Percentiles rank a stretch among this genome's conserved stretches.
Evolutionary conservation across 2,888 invertebrate genomes (phyloP).

Genomic region (Conops quadrifasciatus): DNA sequence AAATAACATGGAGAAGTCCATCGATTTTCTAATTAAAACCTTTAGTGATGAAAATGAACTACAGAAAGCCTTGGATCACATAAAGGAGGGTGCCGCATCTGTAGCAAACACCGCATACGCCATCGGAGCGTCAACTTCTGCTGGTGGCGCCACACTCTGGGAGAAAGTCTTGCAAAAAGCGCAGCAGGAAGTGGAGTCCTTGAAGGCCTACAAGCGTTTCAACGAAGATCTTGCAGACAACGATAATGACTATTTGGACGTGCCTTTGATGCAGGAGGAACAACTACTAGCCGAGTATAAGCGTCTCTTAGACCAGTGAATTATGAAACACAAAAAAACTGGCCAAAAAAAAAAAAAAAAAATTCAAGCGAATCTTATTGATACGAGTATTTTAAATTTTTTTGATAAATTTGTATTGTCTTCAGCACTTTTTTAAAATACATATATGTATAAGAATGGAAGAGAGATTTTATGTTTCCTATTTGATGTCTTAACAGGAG

Average conservation of each 20-base stretch:
- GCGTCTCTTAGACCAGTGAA: slow-evolving; percentile 67
- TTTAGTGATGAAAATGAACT: slow-evolving; percentile 53
- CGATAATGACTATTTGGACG: slow-evolving; percentile 80
- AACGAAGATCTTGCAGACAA: slow-evolving; percentile 68
- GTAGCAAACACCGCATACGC: slow-evolving; percentile 13
- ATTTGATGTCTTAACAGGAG: no score
- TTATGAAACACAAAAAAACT: background rate
- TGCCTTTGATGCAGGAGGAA: slow-evolving; percentile 75
- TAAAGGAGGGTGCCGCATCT: slow-evolving; percentile 50
- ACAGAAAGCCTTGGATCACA: slow-evolving; percentile 54
- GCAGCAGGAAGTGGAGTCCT: slow-evolving; percentile 53
- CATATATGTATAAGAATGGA: no score
- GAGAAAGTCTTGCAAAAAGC: slow-evolving; percentile 50
- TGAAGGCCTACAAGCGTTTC: slow-evolving; percentile 70
- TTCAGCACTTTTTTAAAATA: no score
- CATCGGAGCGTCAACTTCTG: slow-evolving; percentile 48
- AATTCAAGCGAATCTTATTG: no score
- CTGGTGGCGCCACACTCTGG: slow-evolving; percentile 45
- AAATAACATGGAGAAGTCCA: slow-evolving; percentile 70
- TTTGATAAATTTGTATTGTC: no score
- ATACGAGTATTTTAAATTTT: no score
- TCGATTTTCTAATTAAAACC: slow-evolving; percentile 69
- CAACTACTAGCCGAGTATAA: slow-evolving; percentile 74
- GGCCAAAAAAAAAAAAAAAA: no score
- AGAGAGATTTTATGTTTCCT: no score